Percentiles rank a stretch among this genome's conserved stretches.
Conservation (phyloP, 2,888 invertebrate genomes). For the Sabatieria punctata region DNA sequence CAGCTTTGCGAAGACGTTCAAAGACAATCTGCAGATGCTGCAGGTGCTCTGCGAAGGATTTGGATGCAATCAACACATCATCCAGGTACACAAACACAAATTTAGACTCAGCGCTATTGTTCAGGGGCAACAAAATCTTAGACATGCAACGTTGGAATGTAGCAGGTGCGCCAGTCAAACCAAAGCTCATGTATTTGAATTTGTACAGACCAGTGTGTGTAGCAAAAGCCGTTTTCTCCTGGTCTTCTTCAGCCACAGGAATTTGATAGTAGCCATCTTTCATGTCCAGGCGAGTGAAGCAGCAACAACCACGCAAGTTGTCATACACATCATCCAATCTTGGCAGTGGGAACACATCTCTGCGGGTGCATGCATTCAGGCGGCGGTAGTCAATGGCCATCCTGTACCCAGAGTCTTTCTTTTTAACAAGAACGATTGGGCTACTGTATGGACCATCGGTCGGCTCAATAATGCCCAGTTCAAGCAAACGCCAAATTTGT, state of each 20-base stretch:
- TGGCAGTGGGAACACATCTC: background rate
- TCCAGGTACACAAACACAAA: background rate
- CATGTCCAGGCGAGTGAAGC: slow-evolving; percentile 3
- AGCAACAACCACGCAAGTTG: background rate
- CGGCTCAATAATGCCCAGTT: background rate
- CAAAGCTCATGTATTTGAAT: slow-evolving; percentile 12
- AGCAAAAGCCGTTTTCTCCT: slow-evolving; percentile 11
- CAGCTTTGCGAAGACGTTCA: background rate
- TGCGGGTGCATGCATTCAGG: background rate
- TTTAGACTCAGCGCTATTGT: too few species aligned
- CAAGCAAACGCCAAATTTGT: background rate
- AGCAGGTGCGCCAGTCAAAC: slow-evolving; percentile 11
- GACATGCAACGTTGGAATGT: slow-evolving; percentile 11
- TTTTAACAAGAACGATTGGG: background rate
- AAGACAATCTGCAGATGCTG: background rate
- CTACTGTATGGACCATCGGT: background rate
- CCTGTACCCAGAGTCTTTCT: background rate
- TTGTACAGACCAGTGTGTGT: slow-evolving; percentile 11
- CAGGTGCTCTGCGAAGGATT: background rate
- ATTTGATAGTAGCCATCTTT: slow-evolving; percentile 7
- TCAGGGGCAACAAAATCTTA: background rate
- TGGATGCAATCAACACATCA: background rate
- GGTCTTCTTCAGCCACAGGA: slow-evolving; percentile 5
- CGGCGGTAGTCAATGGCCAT: background rate
- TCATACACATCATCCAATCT: background rate